Base-by-base conservation (phyloP, 2,888 invertebrate species). In the Deilephila elpenor region DNA sequence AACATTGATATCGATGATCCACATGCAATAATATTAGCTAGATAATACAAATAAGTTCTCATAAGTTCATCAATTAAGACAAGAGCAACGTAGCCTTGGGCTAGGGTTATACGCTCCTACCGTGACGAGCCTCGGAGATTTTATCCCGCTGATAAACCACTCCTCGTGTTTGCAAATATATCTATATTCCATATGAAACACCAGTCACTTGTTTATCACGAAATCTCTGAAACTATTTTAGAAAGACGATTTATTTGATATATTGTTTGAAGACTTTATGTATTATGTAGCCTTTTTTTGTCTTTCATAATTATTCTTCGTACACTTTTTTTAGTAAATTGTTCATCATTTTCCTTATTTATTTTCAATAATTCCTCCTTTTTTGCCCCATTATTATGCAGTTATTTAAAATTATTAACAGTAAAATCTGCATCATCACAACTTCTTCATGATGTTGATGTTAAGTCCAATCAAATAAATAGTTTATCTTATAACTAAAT, bases 51-150 rank as follows among this genome's bases (percentile, higher is more conserved):
- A 44, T 44, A 14, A 56, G 3, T n/a, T 5, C 5, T 56, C 56
- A 64, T 14, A 20, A 44, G 64, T 37, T 37, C 25, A 59, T 34
- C 0, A 37, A 59, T 72, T 72, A 20, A 6, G 25, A 56, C 59
- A 67, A 14, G 56, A 56, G 8, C 37, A 25, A 59, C 44, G 25
- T 56, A 29, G 67, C 74, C 53, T n/a, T 29, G 67, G 60, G 32
- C 32, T 51, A 70, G 74, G 74, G 19, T 37, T 29, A 56, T 56
- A 37, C 77, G 79, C 80, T 81, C 83, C 84, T 79, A 84, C 86
- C 81, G 81, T 82, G 86, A 86, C 82, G 83, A 83, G 86, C 84
- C 82, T 82, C 77, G 77, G 75, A 89, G 88, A 90, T 87, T 84
- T 78, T 80, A 77, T 80, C 83, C 56, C 64, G 25, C 78, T 79